These are phyloP conservation scores for Drosophila anomelani DNA, from an alignment of 2,888 invertebrate genomes.

Conservation along the genomic window DNA sequence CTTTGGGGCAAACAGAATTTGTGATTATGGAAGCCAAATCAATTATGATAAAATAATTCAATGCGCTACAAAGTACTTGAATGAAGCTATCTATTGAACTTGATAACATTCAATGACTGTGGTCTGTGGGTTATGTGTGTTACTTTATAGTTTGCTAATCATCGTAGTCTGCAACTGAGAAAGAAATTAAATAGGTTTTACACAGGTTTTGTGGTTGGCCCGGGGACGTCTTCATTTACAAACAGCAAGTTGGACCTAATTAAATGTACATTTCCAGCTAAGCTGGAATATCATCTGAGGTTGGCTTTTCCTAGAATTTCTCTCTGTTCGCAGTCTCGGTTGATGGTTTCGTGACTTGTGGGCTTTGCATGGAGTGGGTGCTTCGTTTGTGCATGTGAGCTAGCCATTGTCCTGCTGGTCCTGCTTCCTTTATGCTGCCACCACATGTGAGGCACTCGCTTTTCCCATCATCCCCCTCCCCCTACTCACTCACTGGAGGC, in stretches of 20 bases:
- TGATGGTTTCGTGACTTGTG: constrained; percentile 53
- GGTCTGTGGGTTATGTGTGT: not conserved
- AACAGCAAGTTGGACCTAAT: not conserved
- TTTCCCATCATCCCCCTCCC: not conserved
- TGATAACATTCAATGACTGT: constrained; percentile 8
- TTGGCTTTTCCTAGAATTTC: constrained; percentile 13
- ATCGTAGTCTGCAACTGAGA: not conserved
- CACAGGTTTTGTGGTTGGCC: not conserved
- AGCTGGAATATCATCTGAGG: not conserved
- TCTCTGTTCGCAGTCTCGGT: constrained; percentile 23
- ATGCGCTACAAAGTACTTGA: constrained; percentile 12
- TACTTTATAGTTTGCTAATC: not conserved
- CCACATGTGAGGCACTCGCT: constrained; percentile 6
- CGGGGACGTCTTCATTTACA: not conserved
- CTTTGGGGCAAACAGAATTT: not conserved
- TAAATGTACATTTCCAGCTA: not conserved
- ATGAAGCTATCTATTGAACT: constrained; percentile 5
- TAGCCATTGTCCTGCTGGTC: constrained; percentile 63
- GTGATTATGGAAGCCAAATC: constrained; percentile 15
- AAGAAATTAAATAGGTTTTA: not conserved
- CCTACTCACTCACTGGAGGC: constrained; percentile 22
- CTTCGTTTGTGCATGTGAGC: constrained; percentile 44
- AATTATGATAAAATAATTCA: constrained; percentile 16
- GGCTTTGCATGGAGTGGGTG: constrained; percentile 13
- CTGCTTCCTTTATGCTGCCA: constrained; percentile 24